phyloP scores from a whole-genome alignment of 2,797 vertebrate species.

The Mormyrops attenuatus region DNA sequence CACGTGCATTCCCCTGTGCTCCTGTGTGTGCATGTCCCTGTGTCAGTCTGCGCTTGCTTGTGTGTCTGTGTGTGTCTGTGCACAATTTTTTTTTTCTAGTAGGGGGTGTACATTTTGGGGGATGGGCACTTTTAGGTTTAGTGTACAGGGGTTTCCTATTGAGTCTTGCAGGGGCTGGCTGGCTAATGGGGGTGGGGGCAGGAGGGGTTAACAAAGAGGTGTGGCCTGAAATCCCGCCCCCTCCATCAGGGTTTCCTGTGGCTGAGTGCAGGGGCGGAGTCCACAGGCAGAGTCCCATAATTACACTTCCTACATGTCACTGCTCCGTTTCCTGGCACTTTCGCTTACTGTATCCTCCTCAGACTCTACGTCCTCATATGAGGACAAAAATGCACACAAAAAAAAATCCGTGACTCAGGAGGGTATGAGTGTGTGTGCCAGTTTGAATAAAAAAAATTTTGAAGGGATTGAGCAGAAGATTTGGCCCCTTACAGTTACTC shows the following conservation, averaged over 20 bases:
- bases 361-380: too few relatives aligned
- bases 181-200: conserved; percentile 57
- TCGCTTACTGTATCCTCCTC: background rate
- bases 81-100: conserved; percentile 18
- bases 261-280: conserved; percentile 62
- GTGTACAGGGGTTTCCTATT: conserved; percentile 69
- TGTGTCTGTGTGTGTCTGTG: background rate
- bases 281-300: conserved; percentile 36
- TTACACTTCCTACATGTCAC: conserved; percentile 8
- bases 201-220: conserved; percentile 66
- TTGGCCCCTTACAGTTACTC: background rate
- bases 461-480: background rate
- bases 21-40: conserved; percentile 10
- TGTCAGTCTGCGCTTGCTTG: background rate
- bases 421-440: background rate
- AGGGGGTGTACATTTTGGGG: conserved; percentile 41
- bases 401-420: too few relatives aligned
- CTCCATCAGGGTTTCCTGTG: conserved; percentile 67
- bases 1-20: background rate
- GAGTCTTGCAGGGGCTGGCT: conserved; percentile 71
- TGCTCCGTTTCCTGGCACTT: background rate
- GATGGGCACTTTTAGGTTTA: conserved; percentile 67
- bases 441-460: background rate
- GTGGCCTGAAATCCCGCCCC: conserved; percentile 62
- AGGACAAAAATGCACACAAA: too few relatives aligned